Evolutionary conservation across 2,888 invertebrate species (phyloP).

Genomic region (Archips xylosteana): DNA sequence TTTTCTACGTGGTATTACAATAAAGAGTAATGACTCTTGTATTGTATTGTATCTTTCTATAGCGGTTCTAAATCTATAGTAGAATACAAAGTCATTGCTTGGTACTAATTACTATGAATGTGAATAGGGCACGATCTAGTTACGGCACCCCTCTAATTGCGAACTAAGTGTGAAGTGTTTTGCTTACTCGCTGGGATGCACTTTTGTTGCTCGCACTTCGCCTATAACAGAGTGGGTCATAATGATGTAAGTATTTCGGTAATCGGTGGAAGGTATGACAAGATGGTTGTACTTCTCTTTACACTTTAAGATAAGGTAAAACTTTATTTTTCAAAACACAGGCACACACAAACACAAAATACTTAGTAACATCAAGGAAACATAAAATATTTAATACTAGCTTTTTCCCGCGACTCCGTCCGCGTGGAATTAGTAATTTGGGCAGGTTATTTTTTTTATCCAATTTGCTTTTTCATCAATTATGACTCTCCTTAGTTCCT

Average conservation of each 20-base stretch:
- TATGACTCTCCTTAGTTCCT: too few relatives aligned
- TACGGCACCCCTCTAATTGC: constrained; percentile 42
- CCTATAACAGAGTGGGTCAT: constrained; percentile 33
- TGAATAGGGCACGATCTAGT: constrained; percentile 29
- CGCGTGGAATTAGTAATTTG: too few relatives aligned
- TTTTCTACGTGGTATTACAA: too few relatives aligned
- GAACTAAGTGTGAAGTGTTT: constrained; percentile 42
- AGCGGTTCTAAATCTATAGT: neutral
- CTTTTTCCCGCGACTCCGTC: too few relatives aligned
- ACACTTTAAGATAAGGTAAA: too few relatives aligned
- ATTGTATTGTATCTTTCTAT: neutral
- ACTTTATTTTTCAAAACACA: too few relatives aligned
- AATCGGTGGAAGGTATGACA: neutral
- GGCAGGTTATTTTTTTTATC: too few relatives aligned
- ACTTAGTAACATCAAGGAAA: too few relatives aligned
- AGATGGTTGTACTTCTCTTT: neutral
- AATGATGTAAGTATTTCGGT: constrained; percentile 26
- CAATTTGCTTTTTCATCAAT: too few relatives aligned
- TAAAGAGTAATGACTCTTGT: too few relatives aligned
- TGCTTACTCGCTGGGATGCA: constrained; percentile 44
- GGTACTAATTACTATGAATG: constrained; percentile 31
- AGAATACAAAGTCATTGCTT: constrained; percentile 25
- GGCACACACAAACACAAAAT: too few relatives aligned
- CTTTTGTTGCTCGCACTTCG: constrained; percentile 49
- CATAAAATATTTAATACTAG: too few relatives aligned